These are phyloP conservation scores for Capromys pilorides DNA, from an alignment of 2,797 vertebrate species.

Conservation along the genomic window DNA sequence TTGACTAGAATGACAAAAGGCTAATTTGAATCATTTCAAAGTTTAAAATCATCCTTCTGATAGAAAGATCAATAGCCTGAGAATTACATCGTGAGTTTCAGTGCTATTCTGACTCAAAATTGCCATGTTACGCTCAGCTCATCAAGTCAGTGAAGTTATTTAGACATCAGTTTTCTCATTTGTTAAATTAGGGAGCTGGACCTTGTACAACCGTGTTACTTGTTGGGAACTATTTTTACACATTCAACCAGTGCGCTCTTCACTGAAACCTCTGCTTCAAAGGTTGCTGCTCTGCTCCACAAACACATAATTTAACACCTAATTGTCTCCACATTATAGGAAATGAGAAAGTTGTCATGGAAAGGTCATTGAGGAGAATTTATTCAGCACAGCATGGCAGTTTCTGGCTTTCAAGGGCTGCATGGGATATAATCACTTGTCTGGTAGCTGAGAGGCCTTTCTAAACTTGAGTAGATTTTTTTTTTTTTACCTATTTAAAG, in stretches of 20 bases:
- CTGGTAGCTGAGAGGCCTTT: constrained; percentile 68
- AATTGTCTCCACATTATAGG: constrained; percentile 78
- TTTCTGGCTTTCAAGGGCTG: constrained; percentile 71
- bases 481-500: constrained; percentile 79
- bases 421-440: constrained; percentile 74
- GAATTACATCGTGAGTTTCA: background rate
- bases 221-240: constrained; percentile 68
- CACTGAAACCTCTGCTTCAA: constrained; percentile 62
- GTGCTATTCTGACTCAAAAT: constrained; percentile 19
- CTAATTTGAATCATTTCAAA: constrained; percentile 29
- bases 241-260: constrained; percentile 19
- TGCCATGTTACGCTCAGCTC: background rate
- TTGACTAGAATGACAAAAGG: background rate
- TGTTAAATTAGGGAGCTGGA: constrained; percentile 60
- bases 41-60: background rate
- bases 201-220: constrained; percentile 59
- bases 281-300: constrained; percentile 73
- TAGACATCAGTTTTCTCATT: constrained; percentile 51
- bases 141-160: constrained; percentile 18
- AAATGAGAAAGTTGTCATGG: constrained; percentile 78
- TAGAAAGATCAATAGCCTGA: background rate
- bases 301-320: constrained; percentile 78
- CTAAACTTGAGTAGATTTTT: constrained; percentile 73
- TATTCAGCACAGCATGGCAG: constrained; percentile 73
- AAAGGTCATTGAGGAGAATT: constrained; percentile 80